phyloP scores from a whole-genome alignment of 2,113 vertebrate genomes.

The Leuciscus idus region DNA sequence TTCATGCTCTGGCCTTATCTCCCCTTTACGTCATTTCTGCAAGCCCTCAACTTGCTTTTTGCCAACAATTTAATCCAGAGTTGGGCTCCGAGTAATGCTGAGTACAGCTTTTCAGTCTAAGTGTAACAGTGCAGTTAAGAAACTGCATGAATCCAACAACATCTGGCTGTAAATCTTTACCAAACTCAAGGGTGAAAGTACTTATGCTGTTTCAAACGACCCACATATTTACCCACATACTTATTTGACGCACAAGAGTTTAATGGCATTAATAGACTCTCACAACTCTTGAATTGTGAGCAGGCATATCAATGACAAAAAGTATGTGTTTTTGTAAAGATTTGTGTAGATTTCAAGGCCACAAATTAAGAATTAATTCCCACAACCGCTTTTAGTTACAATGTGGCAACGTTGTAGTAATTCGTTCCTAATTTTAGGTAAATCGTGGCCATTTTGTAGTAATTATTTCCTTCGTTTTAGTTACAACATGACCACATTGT shows the following conservation, averaged over 20 bases:
- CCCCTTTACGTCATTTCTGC: slow-evolving; percentile 32
- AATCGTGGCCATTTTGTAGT: background rate
- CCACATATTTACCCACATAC: background rate
- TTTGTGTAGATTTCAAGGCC: background rate
- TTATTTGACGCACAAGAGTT: background rate
- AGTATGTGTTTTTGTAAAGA: background rate
- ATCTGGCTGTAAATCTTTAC: slow-evolving; percentile 32
- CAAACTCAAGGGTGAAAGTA: background rate
- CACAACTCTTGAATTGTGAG: background rate
- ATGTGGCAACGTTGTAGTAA: background rate
- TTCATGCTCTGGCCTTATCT: slow-evolving; percentile 50
- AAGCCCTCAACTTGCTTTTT: slow-evolving; percentile 31
- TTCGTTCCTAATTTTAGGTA: background rate
- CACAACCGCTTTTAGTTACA: background rate
- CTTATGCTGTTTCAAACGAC: background rate
- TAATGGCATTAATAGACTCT: background rate
- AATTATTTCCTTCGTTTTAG: no score
- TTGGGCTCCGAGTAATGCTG: slow-evolving; percentile 6
- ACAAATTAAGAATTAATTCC: background rate
- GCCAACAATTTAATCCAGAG: slow-evolving; percentile 30
- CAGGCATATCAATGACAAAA: background rate
- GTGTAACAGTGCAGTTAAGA: slow-evolving; percentile 9
- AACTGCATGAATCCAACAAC: slow-evolving; percentile 24
- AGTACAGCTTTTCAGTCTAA: slow-evolving; percentile 11
- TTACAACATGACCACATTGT: background rate